Conservation (phyloP, 1,140 invertebrate species). For the Bombus difficillimus region DNA sequence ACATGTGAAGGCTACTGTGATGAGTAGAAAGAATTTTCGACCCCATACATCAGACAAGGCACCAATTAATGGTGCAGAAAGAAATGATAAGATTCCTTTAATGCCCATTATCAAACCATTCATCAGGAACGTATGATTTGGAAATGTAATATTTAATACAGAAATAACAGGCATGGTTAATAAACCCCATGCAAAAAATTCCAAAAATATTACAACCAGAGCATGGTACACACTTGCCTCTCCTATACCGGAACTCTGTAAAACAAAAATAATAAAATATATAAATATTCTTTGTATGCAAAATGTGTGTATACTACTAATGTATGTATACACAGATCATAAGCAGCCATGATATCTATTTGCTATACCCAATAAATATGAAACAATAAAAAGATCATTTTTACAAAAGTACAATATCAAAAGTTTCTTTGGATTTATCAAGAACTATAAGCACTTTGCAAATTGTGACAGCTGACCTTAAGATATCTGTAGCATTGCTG, state of each 20-base stretch:
- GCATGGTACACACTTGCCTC: constrained; percentile 99
- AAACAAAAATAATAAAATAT: constrained; percentile 72
- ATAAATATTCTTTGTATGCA: not conserved
- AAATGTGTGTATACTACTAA: not conserved
- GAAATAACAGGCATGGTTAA: constrained; percentile 99
- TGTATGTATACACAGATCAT: constrained; percentile 27
- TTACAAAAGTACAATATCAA: not conserved
- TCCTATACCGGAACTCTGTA: constrained; percentile 92
- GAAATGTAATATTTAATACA: constrained; percentile 98
- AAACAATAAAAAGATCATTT: constrained; percentile 21
- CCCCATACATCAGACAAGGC: constrained; percentile 99
- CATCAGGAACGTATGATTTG: constrained; percentile 99
- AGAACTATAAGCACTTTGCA: constrained; percentile 48
- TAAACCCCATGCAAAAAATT: constrained; percentile 99
- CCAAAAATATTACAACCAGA: constrained; percentile 98
- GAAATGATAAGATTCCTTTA: constrained; percentile 98
- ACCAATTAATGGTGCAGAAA: constrained; percentile 98
- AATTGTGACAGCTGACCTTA: constrained; percentile 76
- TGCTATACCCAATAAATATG: constrained; percentile 33
- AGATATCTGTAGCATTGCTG: constrained; percentile 81
- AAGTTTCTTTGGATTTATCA: constrained; percentile 26
- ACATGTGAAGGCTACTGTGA: constrained; percentile 99
- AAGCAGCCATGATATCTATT: constrained; percentile 56
- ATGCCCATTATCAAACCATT: constrained; percentile 99
- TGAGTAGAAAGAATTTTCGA: constrained; percentile 97